Evolutionary conservation across 2,888 invertebrate genomes (phyloP), one percentile per base, ranked within the genome.

Genomic region (Dryomyza anilis): DNA sequence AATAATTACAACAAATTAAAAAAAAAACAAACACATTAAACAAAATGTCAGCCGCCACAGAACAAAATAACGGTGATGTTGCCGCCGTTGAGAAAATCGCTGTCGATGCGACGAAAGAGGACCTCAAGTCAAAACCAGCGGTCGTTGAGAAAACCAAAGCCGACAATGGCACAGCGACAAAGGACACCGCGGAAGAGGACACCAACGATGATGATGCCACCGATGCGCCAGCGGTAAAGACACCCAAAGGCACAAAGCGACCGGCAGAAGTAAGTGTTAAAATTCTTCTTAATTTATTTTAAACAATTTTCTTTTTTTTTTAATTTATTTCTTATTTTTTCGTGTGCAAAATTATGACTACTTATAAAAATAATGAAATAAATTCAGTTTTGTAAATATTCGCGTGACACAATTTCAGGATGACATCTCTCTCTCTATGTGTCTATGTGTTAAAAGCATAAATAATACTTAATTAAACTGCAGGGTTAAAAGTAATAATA

Each of bases 221-320:
- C 52, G 77, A 72, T 63, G 77, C 76, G 58, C 77, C 72, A 50
- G 72, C 74, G 67, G 63, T 88, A 78, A 84, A 88, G 74, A 90
- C 90, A 85, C 85, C 90, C 73, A 91, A 92, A 86, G 91, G 89
- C 83, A 89, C 89, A 83, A 92, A 92, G 85, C 88, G 92, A 86
- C 88, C 91, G 85, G 89, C 91, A 76, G 91, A 92, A 86, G 91
- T 92, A 84, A 89, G 91, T 88, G 36, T n/a, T n/a, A n/a, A n/a
- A n/a, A n/a, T n/a, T n/a, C n/a, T n/a, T n/a, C n/a, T n/a, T n/a
- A n/a, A n/a, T n/a, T n/a, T n/a, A n/a, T n/a, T n/a, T n/a, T n/a
- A n/a, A n/a, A n/a, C n/a, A n/a, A n/a, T n/a, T n/a, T n/a, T n/a
- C n/a, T n/a, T n/a, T n/a, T n/a, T n/a, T n/a, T n/a, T n/a, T n/a